A percentile compares a stretch with the other conserved stretches of the same genome.
Conservation (phyloP, 2,888 invertebrate species). For the Cyclophora punctaria region DNA sequence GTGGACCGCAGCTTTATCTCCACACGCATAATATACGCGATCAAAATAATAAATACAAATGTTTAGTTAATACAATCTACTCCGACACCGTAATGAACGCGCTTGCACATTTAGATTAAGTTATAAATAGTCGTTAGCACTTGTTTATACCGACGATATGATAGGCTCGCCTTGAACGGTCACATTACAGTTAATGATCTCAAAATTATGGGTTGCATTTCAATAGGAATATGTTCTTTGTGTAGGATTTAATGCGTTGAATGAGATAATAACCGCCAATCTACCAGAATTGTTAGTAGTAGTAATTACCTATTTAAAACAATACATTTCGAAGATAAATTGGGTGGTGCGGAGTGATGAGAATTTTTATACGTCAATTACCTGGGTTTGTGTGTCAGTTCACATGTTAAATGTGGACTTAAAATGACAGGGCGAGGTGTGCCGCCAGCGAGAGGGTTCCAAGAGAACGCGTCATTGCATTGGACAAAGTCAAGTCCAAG, state of each 20-base stretch:
- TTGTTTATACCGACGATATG: slow-evolving; percentile 22
- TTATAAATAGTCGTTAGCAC: slow-evolving; percentile 27
- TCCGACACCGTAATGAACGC: slow-evolving; percentile 41
- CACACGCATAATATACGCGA: slow-evolving; percentile 48
- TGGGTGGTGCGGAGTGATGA: not conserved
- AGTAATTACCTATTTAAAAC: not conserved
- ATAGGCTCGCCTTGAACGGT: slow-evolving; percentile 23
- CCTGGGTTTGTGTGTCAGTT: slow-evolving; percentile 12
- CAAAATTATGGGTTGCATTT: slow-evolving; percentile 20
- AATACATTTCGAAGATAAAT: not conserved
- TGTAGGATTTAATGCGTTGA: not conserved
- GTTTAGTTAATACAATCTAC: slow-evolving; percentile 56
- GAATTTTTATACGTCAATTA: slow-evolving; percentile 25
- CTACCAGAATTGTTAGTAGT: not conserved
- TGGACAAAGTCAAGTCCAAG: slow-evolving; percentile 52
- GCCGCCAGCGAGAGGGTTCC: slow-evolving; percentile 19
- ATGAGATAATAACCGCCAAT: not conserved
- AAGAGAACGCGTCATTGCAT: slow-evolving; percentile 29
- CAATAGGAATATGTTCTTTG: slow-evolving; percentile 12
- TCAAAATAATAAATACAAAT: slow-evolving; percentile 58
- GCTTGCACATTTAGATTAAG: slow-evolving; percentile 48
- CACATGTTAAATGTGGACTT: slow-evolving; percentile 13
- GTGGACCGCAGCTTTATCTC: slow-evolving; percentile 69
- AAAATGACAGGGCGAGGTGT: slow-evolving; percentile 24
- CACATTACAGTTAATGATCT: slow-evolving; percentile 19